Base-by-base conservation (phyloP, 1,140 invertebrate genomes). In the Maniola jurtina region DNA sequence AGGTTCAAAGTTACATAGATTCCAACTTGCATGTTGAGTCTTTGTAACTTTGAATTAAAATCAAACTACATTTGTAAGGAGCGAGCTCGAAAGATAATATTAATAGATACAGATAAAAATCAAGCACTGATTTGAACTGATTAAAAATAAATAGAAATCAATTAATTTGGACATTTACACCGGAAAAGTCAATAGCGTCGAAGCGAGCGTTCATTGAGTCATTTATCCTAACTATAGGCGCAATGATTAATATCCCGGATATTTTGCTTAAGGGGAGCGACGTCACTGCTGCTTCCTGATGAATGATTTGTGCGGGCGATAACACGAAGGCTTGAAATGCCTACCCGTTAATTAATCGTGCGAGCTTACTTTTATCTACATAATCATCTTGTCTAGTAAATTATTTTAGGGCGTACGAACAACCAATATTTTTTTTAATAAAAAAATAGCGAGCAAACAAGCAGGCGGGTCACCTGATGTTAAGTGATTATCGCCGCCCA, bases 201-300 rank as follows among this genome's bases (percentile, higher is more conserved):
- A 69, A 68, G 70, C 68, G 74, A 81, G 77, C 71, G 77, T 79
- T 80, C 80, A 87, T 86, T 88, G 84, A 83, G 76, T 86, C 78
- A 87, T 88, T 81, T 79, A 87, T 85, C 78, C 16, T 55, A 55
- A 55, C 52, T 55, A 83, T 79, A 55, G 73, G 77, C 67, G 73
- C 79, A 80, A 84, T 89, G 84, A 89, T 89, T 88, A 89, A 89
- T 89, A 86, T 86, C 83, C 84, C 84, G 86, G 84, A 86, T 85
- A 86, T 55, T 55, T 55, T 74, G 77, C 65, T 75, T 75, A 73
- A 80, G 80, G 80, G 86, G 81, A 34, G 16, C 8, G 33, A 55
- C 52, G 52, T 55, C 52, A 34, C 52, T 13, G 16, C 33, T 34
- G 52, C 52, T 55, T 55, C 52, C 52, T 55, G 52, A 55, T 25